Evolutionary conservation across 2,113 vertebrate species (phyloP).

Genomic region (Gavialis gangeticus): DNA sequence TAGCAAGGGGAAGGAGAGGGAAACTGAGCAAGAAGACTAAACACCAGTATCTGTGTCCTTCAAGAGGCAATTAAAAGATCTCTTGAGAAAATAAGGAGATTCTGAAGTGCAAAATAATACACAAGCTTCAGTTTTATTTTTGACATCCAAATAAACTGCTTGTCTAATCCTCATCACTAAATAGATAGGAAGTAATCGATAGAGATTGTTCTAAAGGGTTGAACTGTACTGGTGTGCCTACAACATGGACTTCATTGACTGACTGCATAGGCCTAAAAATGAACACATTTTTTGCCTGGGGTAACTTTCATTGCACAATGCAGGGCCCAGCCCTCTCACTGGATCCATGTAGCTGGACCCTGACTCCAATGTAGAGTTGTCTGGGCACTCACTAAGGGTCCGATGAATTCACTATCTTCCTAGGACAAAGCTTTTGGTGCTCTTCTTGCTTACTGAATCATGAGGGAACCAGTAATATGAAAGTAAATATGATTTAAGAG

Average conservation of each 20-base stretch:
- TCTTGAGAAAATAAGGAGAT: background rate
- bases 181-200: background rate
- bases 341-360: background rate
- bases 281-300: background rate
- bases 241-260: background rate
- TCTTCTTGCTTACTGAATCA: background rate
- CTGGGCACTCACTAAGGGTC: no score
- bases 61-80: slow-evolving; percentile 43
- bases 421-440: no score
- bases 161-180: background rate
- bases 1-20: slow-evolving; percentile 52
- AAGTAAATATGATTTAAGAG: background rate
- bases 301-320: background rate
- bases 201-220: background rate
- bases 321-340: background rate
- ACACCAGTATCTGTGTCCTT: slow-evolving; percentile 25
- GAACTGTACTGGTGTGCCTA: background rate
- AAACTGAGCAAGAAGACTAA: slow-evolving; percentile 58
- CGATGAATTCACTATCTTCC: no score
- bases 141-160: background rate
- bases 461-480: background rate
- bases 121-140: background rate
- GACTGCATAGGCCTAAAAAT: background rate
- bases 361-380: no score
- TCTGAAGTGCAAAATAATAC: slow-evolving; percentile 42